Evolutionary conservation across 2,113 vertebrate genomes (phyloP), one percentile per base, ranked within the genome.

Genomic region (Syngnathus floridae): DNA sequence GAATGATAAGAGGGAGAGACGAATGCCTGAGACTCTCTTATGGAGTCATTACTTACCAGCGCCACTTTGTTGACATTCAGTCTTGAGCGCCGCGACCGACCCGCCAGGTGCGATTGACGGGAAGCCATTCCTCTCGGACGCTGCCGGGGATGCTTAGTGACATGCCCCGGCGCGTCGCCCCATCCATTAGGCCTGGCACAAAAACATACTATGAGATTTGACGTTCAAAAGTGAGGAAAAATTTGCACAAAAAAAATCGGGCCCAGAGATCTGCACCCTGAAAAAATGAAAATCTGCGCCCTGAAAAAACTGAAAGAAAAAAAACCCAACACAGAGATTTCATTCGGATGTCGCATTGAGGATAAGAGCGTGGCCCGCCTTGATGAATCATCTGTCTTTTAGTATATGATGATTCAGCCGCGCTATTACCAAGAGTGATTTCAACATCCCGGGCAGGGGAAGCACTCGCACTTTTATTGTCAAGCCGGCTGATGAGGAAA

Each of bases 381-480:
- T 85, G 84, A 87, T 85, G 62, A 84, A 88, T 88, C 74, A 79
- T 78, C 84, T 82, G 85, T 86, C 87, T 80, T 56, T 36, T 71
- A 56, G 64, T 82, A 85, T 85, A 82, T 87, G 87, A 86, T 84
- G 87, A 86, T 87, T 88, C 87, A 85, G 87, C 84, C 58, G 26
- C 0, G 22, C 82, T 72, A 84, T 86, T 85, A 88, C 75, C 77
- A 74, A 79, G 84, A 85, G 77, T 84, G 80, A 85, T 85, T 82
- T 79, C 80, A 79, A 70, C 82, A 75, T 72, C 82, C 72, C 66
- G 67, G 72, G 82, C 76, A 79, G 41, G 68, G 73, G 76, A 69
- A 68, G 77, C 78, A 66, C 82, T 77, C 70, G 58, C 61, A 16
- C 74, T 84, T 83, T 56, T 85, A 75, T 73, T 76, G 80, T 70